Percentiles rank a stretch among this genome's conserved stretches.
Conservation (phyloP, 2,113 vertebrate species). For the Lepus europaeus region DNA sequence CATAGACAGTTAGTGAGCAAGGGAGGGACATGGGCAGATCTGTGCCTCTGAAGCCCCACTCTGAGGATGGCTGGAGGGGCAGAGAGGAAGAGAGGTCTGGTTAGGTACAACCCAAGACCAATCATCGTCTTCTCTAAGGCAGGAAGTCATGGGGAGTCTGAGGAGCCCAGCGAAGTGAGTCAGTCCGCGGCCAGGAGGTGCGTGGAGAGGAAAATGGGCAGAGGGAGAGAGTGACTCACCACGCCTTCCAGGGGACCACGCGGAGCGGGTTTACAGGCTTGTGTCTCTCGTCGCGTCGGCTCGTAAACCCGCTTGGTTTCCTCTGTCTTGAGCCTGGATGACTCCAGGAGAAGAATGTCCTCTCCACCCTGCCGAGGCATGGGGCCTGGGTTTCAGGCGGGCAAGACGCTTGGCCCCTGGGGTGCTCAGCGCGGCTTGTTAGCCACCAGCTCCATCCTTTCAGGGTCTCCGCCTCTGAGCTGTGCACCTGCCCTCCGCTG, state of each 20-base stretch:
- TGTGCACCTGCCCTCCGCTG: not conserved
- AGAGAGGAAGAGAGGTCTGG: not conserved
- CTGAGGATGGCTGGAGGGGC: not conserved
- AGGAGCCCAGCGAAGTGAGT: not conserved
- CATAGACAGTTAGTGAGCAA: not conserved
- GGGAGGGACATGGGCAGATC: not conserved
- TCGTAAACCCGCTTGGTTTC: conserved; percentile 14
- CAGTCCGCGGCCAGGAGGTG: not conserved
- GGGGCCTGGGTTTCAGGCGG: not conserved
- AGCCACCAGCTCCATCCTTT: not conserved
- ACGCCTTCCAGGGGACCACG: not conserved
- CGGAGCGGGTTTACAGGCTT: not conserved
- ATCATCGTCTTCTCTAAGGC: not conserved
- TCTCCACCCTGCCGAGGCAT: not conserved
- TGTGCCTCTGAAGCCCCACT: not conserved
- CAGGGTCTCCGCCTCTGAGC: not conserved
- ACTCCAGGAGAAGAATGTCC: conserved; percentile 35
- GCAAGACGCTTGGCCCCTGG: not conserved
- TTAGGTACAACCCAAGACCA: not conserved
- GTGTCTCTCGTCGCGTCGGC: conserved; percentile 59
- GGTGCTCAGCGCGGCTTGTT: not conserved
- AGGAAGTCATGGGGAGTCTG: not conserved
- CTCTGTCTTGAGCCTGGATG: conserved; percentile 17
- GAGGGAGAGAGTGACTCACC: not conserved
- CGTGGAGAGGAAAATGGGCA: not conserved